Conservation (phyloP, 2,797 vertebrate species). For the Agapornis canus region DNA sequence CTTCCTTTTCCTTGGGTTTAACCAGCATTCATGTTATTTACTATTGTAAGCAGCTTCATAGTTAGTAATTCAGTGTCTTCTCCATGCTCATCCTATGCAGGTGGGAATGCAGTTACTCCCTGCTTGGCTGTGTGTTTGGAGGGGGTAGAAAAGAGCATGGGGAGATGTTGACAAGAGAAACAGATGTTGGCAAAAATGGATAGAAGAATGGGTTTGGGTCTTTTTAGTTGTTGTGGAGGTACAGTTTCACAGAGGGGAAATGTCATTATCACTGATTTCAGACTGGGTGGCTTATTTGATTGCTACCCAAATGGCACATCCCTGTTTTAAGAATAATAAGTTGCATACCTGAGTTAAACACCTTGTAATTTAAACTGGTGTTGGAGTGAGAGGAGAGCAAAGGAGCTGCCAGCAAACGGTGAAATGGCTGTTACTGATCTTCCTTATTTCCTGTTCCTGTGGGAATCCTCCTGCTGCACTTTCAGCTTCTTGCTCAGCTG, state of each 20-base stretch:
- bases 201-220: background rate
- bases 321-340: background rate
- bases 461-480: background rate
- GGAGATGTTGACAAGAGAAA: background rate
- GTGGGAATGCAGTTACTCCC: background rate
- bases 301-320: background rate
- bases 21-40: background rate
- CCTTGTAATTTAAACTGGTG: background rate
- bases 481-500: background rate
- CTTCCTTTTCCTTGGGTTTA: background rate
- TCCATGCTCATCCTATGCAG: background rate
- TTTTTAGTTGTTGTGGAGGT: background rate
- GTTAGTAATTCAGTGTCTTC: background rate
- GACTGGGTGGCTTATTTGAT: background rate
- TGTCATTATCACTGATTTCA: background rate
- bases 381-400: background rate
- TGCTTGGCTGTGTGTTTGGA: accelerated
- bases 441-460: background rate
- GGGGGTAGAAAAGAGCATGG: background rate
- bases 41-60: background rate
- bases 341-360: background rate
- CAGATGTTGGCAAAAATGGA: background rate
- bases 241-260: background rate
- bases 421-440: background rate
- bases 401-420: background rate